Base-by-base conservation (phyloP, 2,797 vertebrate genomes). In the Takifugu rubripes region DNA sequence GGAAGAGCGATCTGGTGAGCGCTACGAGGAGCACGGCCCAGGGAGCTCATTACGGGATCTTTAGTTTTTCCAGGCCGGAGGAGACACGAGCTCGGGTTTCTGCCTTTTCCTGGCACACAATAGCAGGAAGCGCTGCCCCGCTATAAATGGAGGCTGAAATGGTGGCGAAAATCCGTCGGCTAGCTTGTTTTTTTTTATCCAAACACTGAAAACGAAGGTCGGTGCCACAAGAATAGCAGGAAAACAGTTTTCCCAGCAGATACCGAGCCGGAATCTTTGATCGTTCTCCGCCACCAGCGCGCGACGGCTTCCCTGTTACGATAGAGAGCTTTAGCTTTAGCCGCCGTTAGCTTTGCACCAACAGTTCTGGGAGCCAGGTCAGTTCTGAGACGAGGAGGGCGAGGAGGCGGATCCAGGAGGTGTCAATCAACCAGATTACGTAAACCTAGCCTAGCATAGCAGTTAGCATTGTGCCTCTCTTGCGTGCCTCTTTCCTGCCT, bases 71-170 rank as follows among this genome's bases (percentile, higher is more conserved):
- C 15, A 54, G 68, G 49, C 66, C 75, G 90, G 70, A 79, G 44
- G 83, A 79, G 33, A 84, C 68, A 26, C 77, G 61, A 77, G 78
- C 78, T 70, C 76, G 72, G 74, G 87, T 7, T 77, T 40, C 36
- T 40, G 36, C 36, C 36, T 84, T 90, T 95, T 94, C 93, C 93
- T 93, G 92, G 83, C 77, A 81, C 80, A 94, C 93, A 95, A 93
- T 92, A 56, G 77, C 90, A 95, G 94, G 94, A 95, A 94, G 81
- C 86, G 40, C 71, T 84, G 90, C 88, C 87, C 0, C 54, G 64
- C 73, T 88, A 93, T 92, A 90, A 89, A 88, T 83, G 78, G 83
- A 85, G 83, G 77, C 85, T 87, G 79, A 70, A 81, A 48, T 61
- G 71, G 81, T 75, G 49, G 64, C 80, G 73, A 53, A 61, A 78